These are phyloP conservation scores for Dinothrombium tinctorium DNA, from an alignment of 1,140 invertebrate species.

Conservation along the genomic window DNA sequence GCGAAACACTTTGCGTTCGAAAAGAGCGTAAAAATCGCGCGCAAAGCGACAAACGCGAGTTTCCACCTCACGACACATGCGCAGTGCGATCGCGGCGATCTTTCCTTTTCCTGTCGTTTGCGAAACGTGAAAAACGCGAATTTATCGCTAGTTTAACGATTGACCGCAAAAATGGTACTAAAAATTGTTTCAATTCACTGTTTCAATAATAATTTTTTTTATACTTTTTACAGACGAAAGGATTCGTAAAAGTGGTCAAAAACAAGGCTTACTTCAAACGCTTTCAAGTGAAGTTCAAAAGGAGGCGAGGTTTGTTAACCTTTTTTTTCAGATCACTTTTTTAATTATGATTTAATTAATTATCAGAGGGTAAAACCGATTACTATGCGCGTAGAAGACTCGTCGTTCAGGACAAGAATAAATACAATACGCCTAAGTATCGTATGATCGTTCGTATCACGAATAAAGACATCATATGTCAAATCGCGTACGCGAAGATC, in stretches of 20 bases:
- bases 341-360: constrained; percentile 30
- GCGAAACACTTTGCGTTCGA: no score
- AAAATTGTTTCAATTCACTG: no score
- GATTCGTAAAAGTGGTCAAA: constrained; percentile 98
- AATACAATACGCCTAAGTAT: constrained; percentile 99
- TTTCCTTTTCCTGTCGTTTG: no score
- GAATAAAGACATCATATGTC: constrained; percentile 91
- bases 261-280: constrained; percentile 99
- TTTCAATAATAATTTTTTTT: no score
- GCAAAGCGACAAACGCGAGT: no score
- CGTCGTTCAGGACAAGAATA: constrained; percentile 96
- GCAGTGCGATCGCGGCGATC: no score
- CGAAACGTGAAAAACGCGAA: no score
- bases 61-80: no score
- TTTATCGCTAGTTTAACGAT: no score
- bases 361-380: constrained; percentile 93
- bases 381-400: constrained; percentile 93
- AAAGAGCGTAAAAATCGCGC: no score
- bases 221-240: no score
- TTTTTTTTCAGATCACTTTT: neutral
- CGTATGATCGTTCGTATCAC: constrained; percentile 90
- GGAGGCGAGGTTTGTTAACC: constrained; percentile 17
- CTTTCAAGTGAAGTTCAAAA: constrained; percentile 52
- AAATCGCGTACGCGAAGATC: constrained; percentile 92
- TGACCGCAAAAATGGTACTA: no score